Evolutionary conservation across 2,888 invertebrate species (phyloP), one percentile per base, ranked within the genome.

Genomic region (Spilarctia lutea): DNA sequence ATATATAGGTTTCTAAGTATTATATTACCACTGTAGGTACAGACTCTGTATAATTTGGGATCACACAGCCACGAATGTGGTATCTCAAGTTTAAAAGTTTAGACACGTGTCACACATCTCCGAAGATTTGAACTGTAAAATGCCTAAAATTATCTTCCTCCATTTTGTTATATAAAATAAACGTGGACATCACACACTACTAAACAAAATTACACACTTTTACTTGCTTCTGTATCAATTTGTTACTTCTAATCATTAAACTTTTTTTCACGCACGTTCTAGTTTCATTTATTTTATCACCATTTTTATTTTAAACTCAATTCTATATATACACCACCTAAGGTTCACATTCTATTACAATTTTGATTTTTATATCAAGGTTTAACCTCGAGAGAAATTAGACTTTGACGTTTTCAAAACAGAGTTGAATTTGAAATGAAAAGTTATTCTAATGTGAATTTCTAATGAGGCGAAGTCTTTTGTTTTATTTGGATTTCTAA

Each of bases 401-500:
- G 27, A 74, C 76, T 68, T 77, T 77, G 77, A 13, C 0, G 0
- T 2, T 0, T 30, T 0, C 4, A 0, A 0, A 8, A 52, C 27
- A 82, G 69, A 65, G 73, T 81, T 33, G 65, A 0, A 71, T 75
- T 67, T 79, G 0, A n/a, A 75, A 70, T 63, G 72, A 24, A 30
- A 30, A 77, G 48, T 67, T 77, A 75, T 80, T 72, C 16, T 70
- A 76, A 81, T 75, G 81, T 83, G 81, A 82, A 83, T 87, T 82
- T 81, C 48, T 80, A 85, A 83, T 77, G 60, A 82, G 80, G 79
- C 81, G 68, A 48, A 75, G 76, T 78, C 79, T 83, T 87, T 88
- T 85, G 83, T 86, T 87, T 88, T 88, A 80, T 88, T 87, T 86
- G 80, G 87, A 88, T 88, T 88, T 88, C 88, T 85, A 84, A 78